Conservation (phyloP, 2,113 vertebrate genomes). For the Notiomystis cincta region DNA sequence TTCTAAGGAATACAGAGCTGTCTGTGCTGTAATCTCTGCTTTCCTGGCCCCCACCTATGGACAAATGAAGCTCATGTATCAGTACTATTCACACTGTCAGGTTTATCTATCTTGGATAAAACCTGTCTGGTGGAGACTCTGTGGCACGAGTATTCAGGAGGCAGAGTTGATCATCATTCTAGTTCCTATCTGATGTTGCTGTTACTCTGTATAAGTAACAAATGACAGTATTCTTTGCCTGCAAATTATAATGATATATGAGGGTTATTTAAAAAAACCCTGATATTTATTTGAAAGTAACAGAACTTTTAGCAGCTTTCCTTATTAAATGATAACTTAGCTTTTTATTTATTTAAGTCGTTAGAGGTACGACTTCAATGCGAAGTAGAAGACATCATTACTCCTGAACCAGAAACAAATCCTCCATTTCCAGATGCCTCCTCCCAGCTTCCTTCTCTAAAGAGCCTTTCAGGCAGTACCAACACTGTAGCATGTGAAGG, state of each 20-base stretch:
- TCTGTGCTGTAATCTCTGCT: neutral
- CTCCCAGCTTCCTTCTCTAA: conserved; percentile 82
- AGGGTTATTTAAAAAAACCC: neutral
- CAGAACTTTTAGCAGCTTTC: neutral
- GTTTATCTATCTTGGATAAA: neutral
- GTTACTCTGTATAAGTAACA: neutral
- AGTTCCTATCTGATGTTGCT: neutral
- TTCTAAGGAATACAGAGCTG: neutral
- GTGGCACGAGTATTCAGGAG: neutral
- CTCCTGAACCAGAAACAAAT: conserved; percentile 89
- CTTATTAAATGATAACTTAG: conserved; percentile 3
- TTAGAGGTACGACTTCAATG: conserved; percentile 90
- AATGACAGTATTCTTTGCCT: neutral
- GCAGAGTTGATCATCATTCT: neutral
- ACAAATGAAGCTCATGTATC: neutral
- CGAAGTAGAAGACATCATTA: conserved; percentile 90
- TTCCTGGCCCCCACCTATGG: neutral
- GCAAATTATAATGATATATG: neutral
- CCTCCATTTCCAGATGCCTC: conserved; percentile 83
- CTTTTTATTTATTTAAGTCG: conserved; percentile 75
- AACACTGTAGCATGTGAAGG: conserved; percentile 83
- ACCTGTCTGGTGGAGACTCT: neutral
- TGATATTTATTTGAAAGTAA: neutral
- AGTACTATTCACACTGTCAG: neutral
- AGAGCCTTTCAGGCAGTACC: conserved; percentile 83